phyloP scores from a whole-genome alignment of 1,140 invertebrate genomes.

The Ridgeia piscesae region DNA sequence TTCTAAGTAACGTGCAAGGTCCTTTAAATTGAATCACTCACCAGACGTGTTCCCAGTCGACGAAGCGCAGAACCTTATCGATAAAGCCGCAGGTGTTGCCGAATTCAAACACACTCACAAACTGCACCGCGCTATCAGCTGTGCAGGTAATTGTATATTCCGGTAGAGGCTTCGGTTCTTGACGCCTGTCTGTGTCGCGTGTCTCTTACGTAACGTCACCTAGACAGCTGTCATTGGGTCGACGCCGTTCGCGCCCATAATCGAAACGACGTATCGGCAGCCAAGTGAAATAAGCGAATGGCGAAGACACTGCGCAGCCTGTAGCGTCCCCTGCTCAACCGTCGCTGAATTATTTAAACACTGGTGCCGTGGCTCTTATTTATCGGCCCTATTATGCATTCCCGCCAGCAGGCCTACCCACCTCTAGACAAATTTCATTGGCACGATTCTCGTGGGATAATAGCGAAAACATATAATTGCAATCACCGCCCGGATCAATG shows the following conservation, averaged over 20 bases:
- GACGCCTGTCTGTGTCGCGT: no score
- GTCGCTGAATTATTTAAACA: background rate
- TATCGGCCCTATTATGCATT: background rate
- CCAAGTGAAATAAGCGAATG: background rate
- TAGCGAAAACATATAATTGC: constrained; percentile 6
- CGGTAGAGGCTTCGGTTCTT: background rate
- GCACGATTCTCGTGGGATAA: background rate
- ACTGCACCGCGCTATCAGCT: background rate
- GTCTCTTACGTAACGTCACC: background rate
- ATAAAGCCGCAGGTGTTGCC: background rate
- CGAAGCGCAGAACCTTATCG: background rate
- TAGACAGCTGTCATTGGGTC: background rate
- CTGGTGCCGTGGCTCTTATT: background rate
- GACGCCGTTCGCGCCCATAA: background rate
- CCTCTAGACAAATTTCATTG: constrained; percentile 5
- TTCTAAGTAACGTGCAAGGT: background rate
- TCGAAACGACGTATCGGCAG: background rate
- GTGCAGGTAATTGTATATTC: background rate
- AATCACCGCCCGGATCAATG: background rate
- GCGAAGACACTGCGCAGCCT: background rate
- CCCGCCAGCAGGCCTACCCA: background rate
- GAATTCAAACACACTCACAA: background rate
- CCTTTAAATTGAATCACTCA: background rate
- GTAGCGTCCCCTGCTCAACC: background rate
- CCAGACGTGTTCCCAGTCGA: background rate